Conservation (phyloP, 2,797 vertebrate genomes). For the Allobates femoralis region DNA sequence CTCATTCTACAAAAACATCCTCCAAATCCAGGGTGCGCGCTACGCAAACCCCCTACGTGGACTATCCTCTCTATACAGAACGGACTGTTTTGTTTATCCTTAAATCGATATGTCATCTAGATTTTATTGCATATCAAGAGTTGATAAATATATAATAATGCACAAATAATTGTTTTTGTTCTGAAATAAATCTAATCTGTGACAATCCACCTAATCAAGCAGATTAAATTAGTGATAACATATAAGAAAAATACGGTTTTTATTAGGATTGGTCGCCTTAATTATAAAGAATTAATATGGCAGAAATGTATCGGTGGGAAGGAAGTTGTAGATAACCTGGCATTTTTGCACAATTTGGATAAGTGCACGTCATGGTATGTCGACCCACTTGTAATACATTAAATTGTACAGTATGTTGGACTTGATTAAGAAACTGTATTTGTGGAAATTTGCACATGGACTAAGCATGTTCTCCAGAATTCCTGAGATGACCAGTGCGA, state of each 20-base stretch:
- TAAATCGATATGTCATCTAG: slow-evolving; percentile 20
- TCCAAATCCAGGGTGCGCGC: slow-evolving; percentile 12
- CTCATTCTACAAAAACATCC: slow-evolving; percentile 28
- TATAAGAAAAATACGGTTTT: background rate
- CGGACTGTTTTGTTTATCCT: background rate
- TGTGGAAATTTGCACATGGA: slow-evolving; percentile 50
- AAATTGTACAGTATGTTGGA: slow-evolving; percentile 21
- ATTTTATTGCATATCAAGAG: slow-evolving; percentile 35
- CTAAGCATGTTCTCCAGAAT: slow-evolving; percentile 57
- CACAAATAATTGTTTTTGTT: slow-evolving; percentile 24
- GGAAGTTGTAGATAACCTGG: slow-evolving; percentile 24
- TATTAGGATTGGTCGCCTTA: slow-evolving; percentile 52
- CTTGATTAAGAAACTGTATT: slow-evolving; percentile 35
- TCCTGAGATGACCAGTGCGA: slow-evolving; percentile 51
- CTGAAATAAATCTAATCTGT: background rate
- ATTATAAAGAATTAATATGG: background rate
- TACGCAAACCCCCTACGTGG: background rate
- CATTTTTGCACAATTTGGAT: slow-evolving; percentile 57
- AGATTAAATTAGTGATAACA: background rate
- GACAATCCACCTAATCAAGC: background rate
- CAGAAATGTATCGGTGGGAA: slow-evolving; percentile 17
- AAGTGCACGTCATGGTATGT: slow-evolving; percentile 49
- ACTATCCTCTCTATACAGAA: background rate
- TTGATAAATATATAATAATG: slow-evolving; percentile 19
- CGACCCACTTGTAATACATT: slow-evolving; percentile 29